Evolutionary conservation across 2,113 vertebrate genomes (phyloP), one percentile per base, ranked within the genome.

Genomic region (Chiloscyllium plagiosum): DNA sequence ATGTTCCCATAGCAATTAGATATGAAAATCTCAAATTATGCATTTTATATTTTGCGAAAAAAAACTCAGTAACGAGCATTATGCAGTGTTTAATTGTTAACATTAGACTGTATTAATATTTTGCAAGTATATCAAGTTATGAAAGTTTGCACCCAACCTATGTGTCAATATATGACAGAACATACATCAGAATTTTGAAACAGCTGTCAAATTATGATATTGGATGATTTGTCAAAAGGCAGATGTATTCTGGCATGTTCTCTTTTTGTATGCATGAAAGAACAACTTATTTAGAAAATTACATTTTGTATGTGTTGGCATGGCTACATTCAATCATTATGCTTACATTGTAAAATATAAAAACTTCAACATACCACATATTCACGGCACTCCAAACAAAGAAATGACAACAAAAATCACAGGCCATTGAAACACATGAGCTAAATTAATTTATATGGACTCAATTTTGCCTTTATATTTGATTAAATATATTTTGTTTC

Each of bases 271-370:
- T 94, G 92, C 37, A 69, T 95, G 42, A 52, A 17, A 52, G 37
- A 76, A 95, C 37, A 94, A 70, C 26, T 95, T 72, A 95, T 72
- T 95, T 95, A 95, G 94, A 47, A 47, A 72, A 50, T 72, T 95
- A 95, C 42, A 52, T 95, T 95, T 26, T 95, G 42, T 26, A 33
- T 95, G 4, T 15, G 42, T 95, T 66, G 33, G 65, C 33, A 5
- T 93, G 61, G 89, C 89, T 92, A 61, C 61, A 10, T 65, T 92
- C 89, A 66, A 92, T 19, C 66, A 33, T 92, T 95, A 19, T 72
- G 68, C 66, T 33, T 29, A 72, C 72, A 76, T 72, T 95, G 42
- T 8, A 13, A 24, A 95, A 22, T 50, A 61, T 12, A 72, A 47
- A 33, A 29, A 24, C 50, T 56, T 61, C 52, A 83, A 29, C 29